Evolutionary conservation across 2,113 vertebrate species (phyloP), one percentile per base, ranked within the genome.

Genomic region (Atrichornis clamosus): DNA sequence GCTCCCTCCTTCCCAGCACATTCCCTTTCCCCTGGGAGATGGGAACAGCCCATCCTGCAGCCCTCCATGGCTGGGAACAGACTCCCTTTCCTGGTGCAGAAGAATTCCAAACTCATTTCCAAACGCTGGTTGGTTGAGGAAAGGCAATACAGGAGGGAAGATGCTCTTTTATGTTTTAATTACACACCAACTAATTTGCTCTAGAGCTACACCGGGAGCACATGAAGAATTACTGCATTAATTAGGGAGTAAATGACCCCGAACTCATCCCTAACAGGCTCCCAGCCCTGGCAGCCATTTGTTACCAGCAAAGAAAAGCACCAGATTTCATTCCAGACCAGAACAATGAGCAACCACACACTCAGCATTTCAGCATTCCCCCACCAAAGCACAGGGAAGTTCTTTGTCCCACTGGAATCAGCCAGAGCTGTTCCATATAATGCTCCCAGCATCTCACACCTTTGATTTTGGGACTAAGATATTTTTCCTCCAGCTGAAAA

Each of bases 181-280:
- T 94, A 78, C 83, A 64, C 41, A 56, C 68, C 81, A 94, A 5
- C 37, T 89, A 72, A 46, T 90, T 87, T 68, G 33, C 41, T 90
- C 15, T 49, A 59, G 72, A 94, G 74, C 41, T 87, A 70, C 72
- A 74, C 59, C 0, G 0, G 75, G 79, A 93, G 46, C 85, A 70
- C 60, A 50, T 11, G 56, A 64, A 81, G 75, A 95, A 78, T 81
- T 77, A 86, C 79, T 81, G 79, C 86, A 83, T 81, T 93, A 93
- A 89, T 96, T 90, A 87, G 85, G 67, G 72, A 92, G 60, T 23
- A 88, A 95, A 96, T 42, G 47, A 95, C 90, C 85, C 82, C 32
- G 27, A 53, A 83, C 72, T 89, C 68, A 6, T 62, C 41, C 47
- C n/a, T 53, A 74, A 11, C 55, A 72, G 68, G 32, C 59, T 86